Evolutionary conservation across 1,140 invertebrate genomes (phyloP).

Genomic region (Temnothorax longispinosus): DNA sequence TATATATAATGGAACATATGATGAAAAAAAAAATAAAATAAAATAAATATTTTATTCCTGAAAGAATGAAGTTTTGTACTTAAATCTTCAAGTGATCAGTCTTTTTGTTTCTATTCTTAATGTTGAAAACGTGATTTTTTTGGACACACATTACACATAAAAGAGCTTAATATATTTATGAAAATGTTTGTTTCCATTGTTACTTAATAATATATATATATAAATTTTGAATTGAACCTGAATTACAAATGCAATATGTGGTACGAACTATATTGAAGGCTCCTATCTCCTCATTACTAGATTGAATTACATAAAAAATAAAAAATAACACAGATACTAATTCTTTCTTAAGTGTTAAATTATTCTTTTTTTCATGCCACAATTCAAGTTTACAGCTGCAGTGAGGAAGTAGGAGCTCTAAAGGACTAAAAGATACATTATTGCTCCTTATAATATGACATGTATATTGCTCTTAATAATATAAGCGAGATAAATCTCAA

Average conservation of each 20-base stretch:
- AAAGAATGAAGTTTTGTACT: background rate
- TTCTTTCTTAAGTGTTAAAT: background rate
- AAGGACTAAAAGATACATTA: slow-evolving; percentile 4
- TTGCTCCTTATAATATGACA: background rate
- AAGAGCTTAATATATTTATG: background rate
- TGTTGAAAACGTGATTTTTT: background rate
- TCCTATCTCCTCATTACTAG: background rate
- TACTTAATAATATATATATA: background rate
- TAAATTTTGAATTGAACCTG: slow-evolving; percentile 6
- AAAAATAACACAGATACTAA: background rate
- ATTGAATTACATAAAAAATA: background rate
- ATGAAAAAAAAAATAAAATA: background rate
- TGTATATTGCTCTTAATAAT: background rate
- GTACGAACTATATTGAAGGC: background rate
- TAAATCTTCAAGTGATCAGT: slow-evolving; percentile 28
- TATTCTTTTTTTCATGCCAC: background rate
- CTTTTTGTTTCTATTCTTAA: background rate
- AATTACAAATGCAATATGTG: slow-evolving; percentile 19
- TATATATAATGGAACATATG: background rate
- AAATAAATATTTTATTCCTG: background rate
- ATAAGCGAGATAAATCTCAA: background rate
- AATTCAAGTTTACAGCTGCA: background rate
- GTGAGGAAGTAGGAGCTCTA: background rate
- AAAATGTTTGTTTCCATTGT: slow-evolving; percentile 13
- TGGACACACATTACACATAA: background rate